Percentiles rank a stretch among this genome's conserved stretches.
Evolutionary conservation across 1,140 invertebrate species (phyloP).

Genomic region (Pseudomyrmex cubaensis): DNA sequence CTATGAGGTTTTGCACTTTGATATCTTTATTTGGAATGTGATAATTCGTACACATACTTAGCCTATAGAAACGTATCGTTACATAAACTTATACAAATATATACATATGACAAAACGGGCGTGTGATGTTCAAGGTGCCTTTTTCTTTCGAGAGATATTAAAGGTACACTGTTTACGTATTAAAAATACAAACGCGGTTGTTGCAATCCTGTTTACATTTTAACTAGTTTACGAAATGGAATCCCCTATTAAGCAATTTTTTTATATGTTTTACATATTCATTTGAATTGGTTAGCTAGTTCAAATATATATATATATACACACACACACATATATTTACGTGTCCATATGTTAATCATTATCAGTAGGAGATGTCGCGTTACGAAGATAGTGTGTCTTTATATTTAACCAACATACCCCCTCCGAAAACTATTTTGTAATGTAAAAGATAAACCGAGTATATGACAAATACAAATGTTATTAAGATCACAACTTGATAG

Average conservation of each 20-base stretch:
- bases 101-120: constrained; percentile 59
- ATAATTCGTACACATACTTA: constrained; percentile 76
- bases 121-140: constrained; percentile 30
- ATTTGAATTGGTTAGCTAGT: background rate
- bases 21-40: constrained; percentile 80
- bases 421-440: constrained; percentile 76
- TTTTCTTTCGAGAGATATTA: constrained; percentile 19
- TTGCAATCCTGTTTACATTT: constrained; percentile 9
- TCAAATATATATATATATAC: background rate
- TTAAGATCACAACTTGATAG: constrained; percentile 64
- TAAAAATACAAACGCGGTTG: constrained; percentile 3
- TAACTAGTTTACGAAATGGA: background rate
- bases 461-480: constrained; percentile 79
- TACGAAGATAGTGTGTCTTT: constrained; percentile 70
- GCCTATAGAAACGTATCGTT: constrained; percentile 15
- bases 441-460: constrained; percentile 72
- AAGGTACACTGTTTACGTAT: constrained; percentile 7
- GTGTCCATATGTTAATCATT: background rate
- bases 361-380: background rate
- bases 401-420: constrained; percentile 62
- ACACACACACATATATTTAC: background rate
- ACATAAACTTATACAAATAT: constrained; percentile 38
- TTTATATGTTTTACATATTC: constrained; percentile 32
- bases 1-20: constrained; percentile 56
- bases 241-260: constrained; percentile 14